A percentile compares a stretch with the other conserved stretches of the same genome.
Conservation (phyloP, 1,140 invertebrate genomes). For the Papilio polyxenes region DNA sequence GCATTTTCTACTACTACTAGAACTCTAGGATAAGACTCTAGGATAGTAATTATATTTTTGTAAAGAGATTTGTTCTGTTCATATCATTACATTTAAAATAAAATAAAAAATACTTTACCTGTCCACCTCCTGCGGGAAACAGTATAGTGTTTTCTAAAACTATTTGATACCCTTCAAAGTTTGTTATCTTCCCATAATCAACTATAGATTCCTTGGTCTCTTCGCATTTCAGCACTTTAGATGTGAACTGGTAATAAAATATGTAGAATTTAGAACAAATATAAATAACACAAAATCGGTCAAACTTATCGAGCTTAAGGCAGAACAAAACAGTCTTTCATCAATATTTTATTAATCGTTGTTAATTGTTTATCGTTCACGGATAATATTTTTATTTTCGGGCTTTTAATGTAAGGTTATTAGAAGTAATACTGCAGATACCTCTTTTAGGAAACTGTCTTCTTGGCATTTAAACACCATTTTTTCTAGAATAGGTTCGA, state of each 20-base stretch:
- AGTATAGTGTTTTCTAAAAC: constrained; percentile 90
- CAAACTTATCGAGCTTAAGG: too few relatives aligned
- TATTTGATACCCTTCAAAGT: constrained; percentile 84
- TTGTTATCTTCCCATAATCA: constrained; percentile 81
- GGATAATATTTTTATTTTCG: too few relatives aligned
- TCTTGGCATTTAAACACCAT: constrained; percentile 86
- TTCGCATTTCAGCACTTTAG: constrained; percentile 85
- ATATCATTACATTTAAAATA: too few relatives aligned
- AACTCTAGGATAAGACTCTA: too few relatives aligned
- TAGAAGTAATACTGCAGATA: constrained; percentile 54
- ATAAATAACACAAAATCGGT: too few relatives aligned
- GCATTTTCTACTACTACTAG: too few relatives aligned
- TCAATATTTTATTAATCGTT: not conserved
- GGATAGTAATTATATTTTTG: too few relatives aligned
- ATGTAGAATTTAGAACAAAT: not conserved
- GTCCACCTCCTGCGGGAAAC: constrained; percentile 93
- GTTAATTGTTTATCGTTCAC: not conserved
- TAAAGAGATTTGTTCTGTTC: too few relatives aligned
- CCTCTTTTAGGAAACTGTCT: constrained; percentile 87
- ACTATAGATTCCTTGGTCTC: constrained; percentile 74
- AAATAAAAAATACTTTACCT: constrained; percentile 82
- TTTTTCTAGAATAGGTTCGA: constrained; percentile 25
- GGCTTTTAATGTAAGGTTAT: too few relatives aligned
- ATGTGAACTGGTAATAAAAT: constrained; percentile 81
- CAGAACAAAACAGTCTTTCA: too few relatives aligned